These are phyloP conservation scores for Tachina lurida DNA, from an alignment of 2,888 invertebrate genomes.

Conservation along the genomic window DNA sequence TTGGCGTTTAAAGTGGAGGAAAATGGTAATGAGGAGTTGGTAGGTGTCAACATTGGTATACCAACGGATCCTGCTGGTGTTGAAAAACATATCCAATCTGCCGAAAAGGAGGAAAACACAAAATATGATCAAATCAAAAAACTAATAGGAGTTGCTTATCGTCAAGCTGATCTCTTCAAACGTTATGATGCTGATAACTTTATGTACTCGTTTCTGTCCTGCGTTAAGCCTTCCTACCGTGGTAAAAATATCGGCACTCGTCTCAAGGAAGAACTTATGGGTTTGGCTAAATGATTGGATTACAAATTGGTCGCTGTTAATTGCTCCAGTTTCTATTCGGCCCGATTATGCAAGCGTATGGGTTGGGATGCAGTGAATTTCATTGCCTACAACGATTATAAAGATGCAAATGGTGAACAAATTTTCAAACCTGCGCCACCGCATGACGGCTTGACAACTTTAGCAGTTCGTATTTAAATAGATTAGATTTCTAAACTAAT, in stretches of 20 bases:
- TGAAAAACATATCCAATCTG: conserved; percentile 23
- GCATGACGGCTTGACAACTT: conserved; percentile 22
- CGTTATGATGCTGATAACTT: conserved; percentile 60
- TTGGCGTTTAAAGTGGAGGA: conserved; percentile 28
- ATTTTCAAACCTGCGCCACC: no score
- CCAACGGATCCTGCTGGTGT: conserved; percentile 43
- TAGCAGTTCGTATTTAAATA: conserved; percentile 36
- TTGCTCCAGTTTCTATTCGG: conserved; percentile 62
- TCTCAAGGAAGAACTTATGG: conserved; percentile 51
- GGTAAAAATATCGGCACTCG: conserved; percentile 55
- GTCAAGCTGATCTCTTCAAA: conserved; percentile 53
- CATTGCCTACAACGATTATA: no score
- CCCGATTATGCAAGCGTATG: conserved; percentile 27
- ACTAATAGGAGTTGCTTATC: conserved; percentile 44
- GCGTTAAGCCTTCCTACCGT: conserved; percentile 26
- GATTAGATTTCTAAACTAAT: no score
- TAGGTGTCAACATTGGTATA: conserved; percentile 49
- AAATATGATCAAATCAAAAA: conserved; percentile 53
- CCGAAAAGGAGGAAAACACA: conserved; percentile 45
- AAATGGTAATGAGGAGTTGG: conserved; percentile 49
- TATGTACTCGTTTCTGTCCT: conserved; percentile 51
- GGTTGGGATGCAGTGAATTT: no score
- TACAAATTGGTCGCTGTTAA: conserved; percentile 51
- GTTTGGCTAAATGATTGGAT: conserved; percentile 46
- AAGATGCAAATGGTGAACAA: no score